Evolutionary conservation across 1,140 invertebrate species (phyloP), one percentile per base, ranked within the genome.

Genomic region (Ooceraea biroi): DNA sequence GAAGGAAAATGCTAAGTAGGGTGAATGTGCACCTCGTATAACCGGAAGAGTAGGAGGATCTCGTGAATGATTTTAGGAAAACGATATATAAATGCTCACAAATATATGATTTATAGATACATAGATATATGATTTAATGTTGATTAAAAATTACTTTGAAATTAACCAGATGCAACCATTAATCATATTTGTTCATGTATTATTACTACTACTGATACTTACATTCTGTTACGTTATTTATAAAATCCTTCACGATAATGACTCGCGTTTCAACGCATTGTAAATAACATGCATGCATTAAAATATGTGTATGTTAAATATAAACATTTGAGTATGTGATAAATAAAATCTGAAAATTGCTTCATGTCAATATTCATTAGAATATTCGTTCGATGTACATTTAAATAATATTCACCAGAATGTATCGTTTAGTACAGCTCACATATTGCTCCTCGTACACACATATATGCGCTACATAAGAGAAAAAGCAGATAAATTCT

Each of bases 1-100:
- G 58, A 80, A 57, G 44, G 41, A 66, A 63, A 19, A 71, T 61
- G n/a, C 27, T n/a, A 48, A 41, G 82, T 66, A 74, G 60, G 19
- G 19, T 60, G 46, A 25, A 63, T 25, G 57, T 74, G 60, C 11
- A 27, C 30, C 36, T n/a, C n/a, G 48, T 63, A 57, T 22, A 68
- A 30, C 41, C 19, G 46, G 11, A 63, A 30, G 27, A 85, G 17
- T 14, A 36, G 7, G 44, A 73, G 50, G 87, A 78, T 30, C 36
- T 19, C 25, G 22, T 22, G 30, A 78, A 44, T 57, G 76, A 57
- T 55, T 57, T 41, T 57, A 12, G 19, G n/a, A 36, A 36, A 36
- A 36, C 2, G 36, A 36, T 7, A 36, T 36, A 36, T 36, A n/a
- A n/a, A n/a, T n/a, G n/a, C n/a, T n/a, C n/a, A n/a, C n/a, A n/a